Percentiles rank a stretch among this genome's conserved stretches.
phyloP scores from a whole-genome alignment of 2,113 vertebrate genomes.

The Brachyhypopomus gauderio region DNA sequence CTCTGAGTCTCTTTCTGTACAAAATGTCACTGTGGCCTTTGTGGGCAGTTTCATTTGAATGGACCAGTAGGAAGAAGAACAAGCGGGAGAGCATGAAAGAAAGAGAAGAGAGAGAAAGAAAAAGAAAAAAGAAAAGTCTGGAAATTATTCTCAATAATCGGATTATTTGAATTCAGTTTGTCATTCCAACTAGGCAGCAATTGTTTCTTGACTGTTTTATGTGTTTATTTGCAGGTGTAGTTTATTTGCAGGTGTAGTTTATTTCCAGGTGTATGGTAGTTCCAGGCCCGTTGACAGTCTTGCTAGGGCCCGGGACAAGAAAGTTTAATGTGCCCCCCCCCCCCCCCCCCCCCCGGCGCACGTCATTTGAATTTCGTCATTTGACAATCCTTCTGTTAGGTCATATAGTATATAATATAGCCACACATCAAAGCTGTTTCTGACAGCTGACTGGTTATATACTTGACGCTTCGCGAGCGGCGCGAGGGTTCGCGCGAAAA shows the following conservation, averaged over 20 bases:
- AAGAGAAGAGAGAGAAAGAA: neutral
- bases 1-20: constrained; percentile 66
- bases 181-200: neutral
- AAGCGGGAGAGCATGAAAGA: constrained; percentile 24
- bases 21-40: constrained; percentile 78
- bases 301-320: no score
- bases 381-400: no score
- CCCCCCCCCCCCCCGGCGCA: no score
- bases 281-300: no score
- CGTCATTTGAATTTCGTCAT: no score
- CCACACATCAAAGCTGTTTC: no score
- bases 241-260: neutral
- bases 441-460: no score
- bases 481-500: no score
- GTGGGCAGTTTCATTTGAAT: constrained; percentile 65
- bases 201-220: neutral
- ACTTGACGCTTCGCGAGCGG: no score
- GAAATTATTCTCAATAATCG: neutral
- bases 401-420: no score
- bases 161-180: constrained; percentile 9
- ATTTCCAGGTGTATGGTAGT: neutral
- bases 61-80: constrained; percentile 32
- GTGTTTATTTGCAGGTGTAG: no score
- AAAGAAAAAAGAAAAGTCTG: neutral
- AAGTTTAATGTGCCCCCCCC: no score